Percentiles rank a stretch among this genome's conserved stretches.
phyloP scores from a whole-genome alignment of 2,797 vertebrate genomes.

The Poecile montanus region DNA sequence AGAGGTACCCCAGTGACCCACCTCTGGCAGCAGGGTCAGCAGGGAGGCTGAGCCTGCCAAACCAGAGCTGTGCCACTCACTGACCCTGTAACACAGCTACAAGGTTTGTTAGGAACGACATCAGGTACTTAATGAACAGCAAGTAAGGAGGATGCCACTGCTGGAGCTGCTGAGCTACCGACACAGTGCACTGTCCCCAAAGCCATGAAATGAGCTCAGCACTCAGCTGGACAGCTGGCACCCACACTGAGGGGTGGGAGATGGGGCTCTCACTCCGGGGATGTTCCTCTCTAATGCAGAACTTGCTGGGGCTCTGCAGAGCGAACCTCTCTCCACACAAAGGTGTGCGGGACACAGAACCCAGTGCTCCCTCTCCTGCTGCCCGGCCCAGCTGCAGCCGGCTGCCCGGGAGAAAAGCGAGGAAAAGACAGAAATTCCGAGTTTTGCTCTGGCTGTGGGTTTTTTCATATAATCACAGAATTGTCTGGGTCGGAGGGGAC shows the following conservation, averaged over 20 bases:
- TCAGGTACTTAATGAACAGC: fast-evolving
- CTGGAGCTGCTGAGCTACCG: background rate
- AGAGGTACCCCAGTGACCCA: background rate
- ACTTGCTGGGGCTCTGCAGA: background rate
- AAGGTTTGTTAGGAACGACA: background rate
- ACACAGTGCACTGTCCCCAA: background rate
- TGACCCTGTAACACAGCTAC: background rate
- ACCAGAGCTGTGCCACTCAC: background rate
- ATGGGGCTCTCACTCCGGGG: background rate
- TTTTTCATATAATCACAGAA: background rate
- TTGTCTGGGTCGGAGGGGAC: background rate
- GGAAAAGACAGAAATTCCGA: background rate
- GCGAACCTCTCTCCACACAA: too few species aligned
- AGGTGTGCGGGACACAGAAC: background rate
- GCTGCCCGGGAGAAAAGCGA: fast-evolving
- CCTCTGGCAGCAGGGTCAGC: background rate
- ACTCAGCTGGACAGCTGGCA: background rate
- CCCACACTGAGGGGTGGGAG: background rate
- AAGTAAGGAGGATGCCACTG: too few species aligned
- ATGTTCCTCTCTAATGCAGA: fast-evolving
- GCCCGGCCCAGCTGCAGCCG: background rate
- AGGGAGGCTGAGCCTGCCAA: background rate
- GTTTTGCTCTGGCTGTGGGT: background rate
- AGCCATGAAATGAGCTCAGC: background rate
- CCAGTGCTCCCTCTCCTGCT: fast-evolving